Evolutionary conservation across 2,888 invertebrate genomes (phyloP), one percentile per base, ranked within the genome.

Genomic region (Ypsolopha sequella): DNA sequence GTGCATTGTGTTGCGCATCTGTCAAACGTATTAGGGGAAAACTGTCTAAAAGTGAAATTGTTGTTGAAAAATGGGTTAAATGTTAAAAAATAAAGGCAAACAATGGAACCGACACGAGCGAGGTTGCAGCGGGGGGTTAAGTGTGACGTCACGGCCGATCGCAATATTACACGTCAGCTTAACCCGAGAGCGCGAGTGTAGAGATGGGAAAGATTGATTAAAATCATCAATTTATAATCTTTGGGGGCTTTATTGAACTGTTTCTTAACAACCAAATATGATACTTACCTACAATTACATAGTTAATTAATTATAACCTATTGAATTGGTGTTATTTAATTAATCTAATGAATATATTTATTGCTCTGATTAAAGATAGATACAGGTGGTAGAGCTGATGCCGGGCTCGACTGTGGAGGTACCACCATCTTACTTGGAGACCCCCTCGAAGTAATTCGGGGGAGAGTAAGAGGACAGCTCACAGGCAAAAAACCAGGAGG

Each of bases 31-130:
- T 62, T 67, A 58, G 58, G 67, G 68, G 76, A 68, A 69, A 77
- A 78, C 70, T 66, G 65, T 62, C 47, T 34, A 49, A 52, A 41
- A 62, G 71, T 69, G 66, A 75, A 80, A 80, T 81, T 75, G 76
- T 54, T 53, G 53, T 81, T 76, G 76, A 80, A 80, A 84, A 86
- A 85, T 82, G 84, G 82, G 80, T 84, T 84, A 80, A 80, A 79
- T 70, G 74, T 73, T 70, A 65, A 68, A 79, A 76, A 73, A 72
- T 69, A 70, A 71, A 66, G 61, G 73, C 70, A 74, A 77, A 78
- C 75, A 76, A 65, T 59, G 68, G 54, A 56, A 62, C 54, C 53
- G 60, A 64, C 60, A 62, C 71, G 67, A 24, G 24, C 24, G 24
- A 24, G 24, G 24, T 24, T 24, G 24, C 48, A 36, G 52, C 39